Conservation (phyloP, 1,140 invertebrate genomes). For the Brachionus angularis region DNA sequence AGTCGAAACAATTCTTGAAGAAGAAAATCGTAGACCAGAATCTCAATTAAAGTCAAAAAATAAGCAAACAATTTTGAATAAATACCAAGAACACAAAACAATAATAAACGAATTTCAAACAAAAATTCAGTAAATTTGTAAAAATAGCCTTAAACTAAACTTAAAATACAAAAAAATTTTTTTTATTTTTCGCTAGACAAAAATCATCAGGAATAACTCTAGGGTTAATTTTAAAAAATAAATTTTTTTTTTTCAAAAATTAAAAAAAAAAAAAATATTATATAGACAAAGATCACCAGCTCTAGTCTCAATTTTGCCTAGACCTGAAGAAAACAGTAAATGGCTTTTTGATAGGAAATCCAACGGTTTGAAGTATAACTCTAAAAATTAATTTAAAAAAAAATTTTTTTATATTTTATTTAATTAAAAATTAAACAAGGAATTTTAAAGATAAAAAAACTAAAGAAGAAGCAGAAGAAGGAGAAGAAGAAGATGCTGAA, state of each 20-base stretch:
- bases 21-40: constrained; percentile 24
- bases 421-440: constrained; percentile 48
- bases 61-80: constrained; percentile 29
- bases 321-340: constrained; percentile 54
- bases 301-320: constrained; percentile 54
- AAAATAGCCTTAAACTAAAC: neutral
- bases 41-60: neutral
- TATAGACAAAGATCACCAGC: constrained; percentile 56
- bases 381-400: neutral
- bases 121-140: constrained; percentile 33
- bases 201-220: too few species aligned
- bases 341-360: constrained; percentile 49
- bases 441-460: too few species aligned
- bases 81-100: constrained; percentile 16
- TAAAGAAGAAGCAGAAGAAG: neutral
- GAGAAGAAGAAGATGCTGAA: neutral
- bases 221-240: neutral
- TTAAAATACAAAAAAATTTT: too few species aligned
- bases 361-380: neutral
- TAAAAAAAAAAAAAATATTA: constrained; percentile 12
- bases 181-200: neutral
- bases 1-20: constrained; percentile 52
- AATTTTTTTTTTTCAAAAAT: neutral
- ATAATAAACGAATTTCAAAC: constrained; percentile 15
- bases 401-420: constrained; percentile 46